Conservation (phyloP, 2,888 invertebrate genomes). For the Epinotia bilunana region DNA sequence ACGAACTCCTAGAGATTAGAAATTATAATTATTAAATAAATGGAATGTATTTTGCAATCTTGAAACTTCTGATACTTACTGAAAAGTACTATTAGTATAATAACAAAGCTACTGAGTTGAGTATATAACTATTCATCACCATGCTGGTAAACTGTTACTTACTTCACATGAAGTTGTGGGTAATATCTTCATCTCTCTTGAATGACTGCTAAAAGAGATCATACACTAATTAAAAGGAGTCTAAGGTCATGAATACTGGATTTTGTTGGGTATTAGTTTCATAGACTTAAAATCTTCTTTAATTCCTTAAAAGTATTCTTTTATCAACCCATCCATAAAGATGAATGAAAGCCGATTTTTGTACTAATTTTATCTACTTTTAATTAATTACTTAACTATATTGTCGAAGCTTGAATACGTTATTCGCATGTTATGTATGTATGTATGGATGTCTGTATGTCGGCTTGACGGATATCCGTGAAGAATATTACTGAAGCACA, state of each 20-base stretch:
- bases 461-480: constrained; percentile 66
- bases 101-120: not conserved
- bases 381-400: constrained; percentile 29
- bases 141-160: not conserved
- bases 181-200: not conserved
- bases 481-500: constrained; percentile 65
- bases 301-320: not conserved
- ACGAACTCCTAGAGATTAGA: not conserved
- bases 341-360: constrained; percentile 8
- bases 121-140: not conserved
- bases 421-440: constrained; percentile 53
- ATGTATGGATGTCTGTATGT: constrained; percentile 59
- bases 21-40: not conserved
- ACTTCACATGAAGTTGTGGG: not conserved
- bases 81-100: not conserved
- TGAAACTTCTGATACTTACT: not conserved
- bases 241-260: not conserved
- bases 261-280: not conserved
- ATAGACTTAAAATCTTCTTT: not conserved
- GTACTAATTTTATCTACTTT: constrained; percentile 13
- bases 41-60: not conserved
- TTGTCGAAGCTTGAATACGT: constrained; percentile 56
- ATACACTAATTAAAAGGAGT: too few relatives aligned
- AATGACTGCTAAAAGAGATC: not conserved
- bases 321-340: not conserved